These are phyloP conservation scores for Poicephalus meyeri DNA, from an alignment of 2,113 vertebrate genomes.

Conservation along the genomic window DNA sequence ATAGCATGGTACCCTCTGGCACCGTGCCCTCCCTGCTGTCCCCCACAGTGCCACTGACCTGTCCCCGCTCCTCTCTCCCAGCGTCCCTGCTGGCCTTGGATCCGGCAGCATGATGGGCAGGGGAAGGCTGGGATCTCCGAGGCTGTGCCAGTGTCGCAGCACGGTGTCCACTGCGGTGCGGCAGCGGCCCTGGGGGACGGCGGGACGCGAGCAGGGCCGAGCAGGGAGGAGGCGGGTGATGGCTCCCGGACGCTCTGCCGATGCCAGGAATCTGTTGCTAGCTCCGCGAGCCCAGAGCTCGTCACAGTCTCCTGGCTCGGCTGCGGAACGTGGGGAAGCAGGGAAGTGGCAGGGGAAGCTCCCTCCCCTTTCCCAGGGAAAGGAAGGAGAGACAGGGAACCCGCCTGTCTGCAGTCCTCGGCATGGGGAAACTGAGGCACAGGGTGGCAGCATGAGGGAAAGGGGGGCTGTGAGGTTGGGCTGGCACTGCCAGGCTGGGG, in stretches of 20 bases:
- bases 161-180: background rate
- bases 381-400: background rate
- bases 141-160: background rate
- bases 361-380: conserved; percentile 18
- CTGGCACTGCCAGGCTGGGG: background rate
- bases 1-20: background rate
- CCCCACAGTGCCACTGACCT: background rate
- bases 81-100: background rate
- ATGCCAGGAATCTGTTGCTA: conserved; percentile 57
- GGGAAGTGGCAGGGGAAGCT: conserved; percentile 1
- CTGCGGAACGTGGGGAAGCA: background rate
- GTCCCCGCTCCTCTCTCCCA: background rate
- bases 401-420: accelerated
- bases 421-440: background rate
- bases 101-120: background rate
- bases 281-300: conserved; percentile 39
- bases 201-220: background rate
- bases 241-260: background rate
- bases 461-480: background rate
- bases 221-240: conserved; percentile 26
- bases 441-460: background rate
- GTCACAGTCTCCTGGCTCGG: conserved; percentile 61
- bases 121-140: background rate
- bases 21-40: background rate
- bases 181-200: background rate